A percentile compares a stretch with the other conserved stretches of the same genome.
Conservation (phyloP, 2,113 vertebrate genomes). For the Helogale parvula region DNA sequence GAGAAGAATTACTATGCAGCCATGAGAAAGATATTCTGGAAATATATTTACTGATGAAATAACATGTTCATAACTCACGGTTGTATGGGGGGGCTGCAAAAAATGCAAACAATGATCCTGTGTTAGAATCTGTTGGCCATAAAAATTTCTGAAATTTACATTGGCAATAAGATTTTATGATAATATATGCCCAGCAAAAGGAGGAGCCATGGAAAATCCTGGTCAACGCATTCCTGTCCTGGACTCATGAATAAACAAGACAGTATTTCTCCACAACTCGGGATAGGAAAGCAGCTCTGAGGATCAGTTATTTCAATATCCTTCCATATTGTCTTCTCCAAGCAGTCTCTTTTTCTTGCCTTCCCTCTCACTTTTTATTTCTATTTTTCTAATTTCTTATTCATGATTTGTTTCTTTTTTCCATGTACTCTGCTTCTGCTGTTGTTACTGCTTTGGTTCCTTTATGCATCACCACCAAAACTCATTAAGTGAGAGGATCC, state of each 20-base stretch:
- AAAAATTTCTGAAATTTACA: background rate
- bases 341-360: background rate
- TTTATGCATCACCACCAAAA: background rate
- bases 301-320: background rate
- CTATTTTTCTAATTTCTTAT: background rate
- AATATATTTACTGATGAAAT: background rate
- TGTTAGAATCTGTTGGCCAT: background rate
- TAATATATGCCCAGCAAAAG: background rate
- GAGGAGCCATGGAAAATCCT: background rate
- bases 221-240: background rate
- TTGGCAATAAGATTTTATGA: background rate
- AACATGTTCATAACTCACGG: background rate
- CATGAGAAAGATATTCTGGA: background rate
- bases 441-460: background rate
- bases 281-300: background rate
- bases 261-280: background rate
- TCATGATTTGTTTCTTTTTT: background rate
- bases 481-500: background rate
- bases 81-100: background rate
- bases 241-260: background rate
- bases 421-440: background rate
- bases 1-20: background rate
- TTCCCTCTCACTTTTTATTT: background rate
- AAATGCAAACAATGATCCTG: background rate
- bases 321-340: background rate